Base-by-base conservation (phyloP, 1,140 invertebrate genomes). In the Drosophila littoralis region DNA sequence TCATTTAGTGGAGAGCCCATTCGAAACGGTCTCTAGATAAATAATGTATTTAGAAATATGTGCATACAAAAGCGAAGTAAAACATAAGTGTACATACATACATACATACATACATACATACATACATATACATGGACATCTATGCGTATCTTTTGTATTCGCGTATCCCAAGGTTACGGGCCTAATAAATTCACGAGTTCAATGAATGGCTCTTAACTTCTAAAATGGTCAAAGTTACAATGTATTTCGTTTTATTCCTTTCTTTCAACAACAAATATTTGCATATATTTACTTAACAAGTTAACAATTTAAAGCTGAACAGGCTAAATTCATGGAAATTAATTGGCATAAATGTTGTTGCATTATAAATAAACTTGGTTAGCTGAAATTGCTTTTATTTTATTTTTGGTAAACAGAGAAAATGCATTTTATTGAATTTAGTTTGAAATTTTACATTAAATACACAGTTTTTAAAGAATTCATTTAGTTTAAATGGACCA, bases 31-130 rank as follows among this genome's bases (percentile, higher is more conserved):
- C 13, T 36, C 13, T 28, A 61, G 15, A 38, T 61, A 61, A 61
- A 61, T 61, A 48, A 61, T 61, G 33, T 36, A 36, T 54, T 58
- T 32, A 28, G 9, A 28, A 43, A 58, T 58, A 36, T 36, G 32
- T 36, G 36, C 48, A 46, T 9, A 15, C 22, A 45, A 46, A 46
- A 22, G 13, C 7, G 6, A 48, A 32, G 36, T n/a, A 35, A 51
- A 35, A 9, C 2, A 35, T 28, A 28, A 28, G 22, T 28, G 22
- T 28, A 28, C 22, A 48, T 48, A 15, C 15, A 48, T 28, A 22
- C 40, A 59, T 36, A 35, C 32, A 33, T 55, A 38, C 15, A 48
- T 28, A 22, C 40, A 59, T 36, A 35, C 32, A 33, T 55, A 38
- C 35, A 59, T 17, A 45, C 13, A 33, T 46, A 46, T 59, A 28